Evolutionary conservation across 2,888 invertebrate species (phyloP).

Genomic region (Euspilapteryx auroguttella): DNA sequence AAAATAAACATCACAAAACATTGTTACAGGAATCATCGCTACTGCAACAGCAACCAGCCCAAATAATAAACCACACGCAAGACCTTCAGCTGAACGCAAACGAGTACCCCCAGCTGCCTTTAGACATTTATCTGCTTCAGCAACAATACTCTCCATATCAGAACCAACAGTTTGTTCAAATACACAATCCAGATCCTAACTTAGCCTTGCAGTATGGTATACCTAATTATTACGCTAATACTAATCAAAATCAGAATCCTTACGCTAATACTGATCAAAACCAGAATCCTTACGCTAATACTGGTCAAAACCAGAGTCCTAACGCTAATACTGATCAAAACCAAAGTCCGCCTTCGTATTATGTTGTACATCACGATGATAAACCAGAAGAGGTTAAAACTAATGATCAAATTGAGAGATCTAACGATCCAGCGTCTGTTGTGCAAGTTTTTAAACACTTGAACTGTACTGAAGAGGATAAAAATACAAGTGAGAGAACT

Average conservation of each 20-base stretch:
- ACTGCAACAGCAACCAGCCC: neutral
- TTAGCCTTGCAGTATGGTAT: neutral
- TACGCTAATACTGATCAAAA: no score
- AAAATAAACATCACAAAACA: no score
- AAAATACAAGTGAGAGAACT: slow-evolving; percentile 6
- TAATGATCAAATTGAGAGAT: slow-evolving; percentile 4
- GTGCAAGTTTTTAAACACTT: slow-evolving; percentile 42
- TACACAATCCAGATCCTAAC: slow-evolving; percentile 2
- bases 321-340: no score
- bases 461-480: slow-evolving; percentile 26
- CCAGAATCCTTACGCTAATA: no score
- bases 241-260: no score
- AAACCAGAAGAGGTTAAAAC: no score
- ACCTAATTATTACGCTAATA: no score
- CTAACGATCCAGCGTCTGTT: slow-evolving; percentile 13
- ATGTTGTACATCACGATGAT: no score
- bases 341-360: no score
- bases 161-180: slow-evolving; percentile 9
- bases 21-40: no score
- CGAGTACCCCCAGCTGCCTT: slow-evolving; percentile 12
- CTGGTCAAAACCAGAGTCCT: no score
- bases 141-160: slow-evolving; percentile 21
- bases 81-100: neutral
- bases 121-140: slow-evolving; percentile 28
- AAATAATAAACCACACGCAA: neutral